A percentile compares a stretch with the other conserved stretches of the same genome.
Evolutionary conservation across 2,888 invertebrate genomes (phyloP).

Genomic region (Strigamia transsilvanica): DNA sequence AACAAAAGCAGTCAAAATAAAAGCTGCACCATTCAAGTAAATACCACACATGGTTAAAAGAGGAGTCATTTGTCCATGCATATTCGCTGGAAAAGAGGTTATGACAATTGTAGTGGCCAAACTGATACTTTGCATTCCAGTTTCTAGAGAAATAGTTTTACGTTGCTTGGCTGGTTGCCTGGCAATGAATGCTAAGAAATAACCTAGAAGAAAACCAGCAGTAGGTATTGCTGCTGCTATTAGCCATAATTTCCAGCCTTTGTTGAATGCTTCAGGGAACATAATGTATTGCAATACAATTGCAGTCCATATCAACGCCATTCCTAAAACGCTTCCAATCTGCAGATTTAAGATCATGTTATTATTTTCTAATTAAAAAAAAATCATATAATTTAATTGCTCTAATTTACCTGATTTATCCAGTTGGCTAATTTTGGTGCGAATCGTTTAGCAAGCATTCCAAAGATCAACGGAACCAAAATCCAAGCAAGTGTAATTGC

Average conservation of each 20-base stretch:
- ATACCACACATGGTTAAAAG: background rate
- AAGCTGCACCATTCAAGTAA: background rate
- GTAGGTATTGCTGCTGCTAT: background rate
- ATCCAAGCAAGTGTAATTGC: conserved; percentile 16
- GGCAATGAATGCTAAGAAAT: background rate
- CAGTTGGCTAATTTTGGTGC: background rate
- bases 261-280: background rate
- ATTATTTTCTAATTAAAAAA: background rate
- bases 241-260: conserved; percentile 6
- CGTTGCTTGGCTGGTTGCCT: background rate
- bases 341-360: background rate
- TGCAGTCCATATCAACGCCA: background rate
- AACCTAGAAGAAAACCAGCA: background rate
- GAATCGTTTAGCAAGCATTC: background rate
- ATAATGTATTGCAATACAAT: background rate
- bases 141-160: background rate
- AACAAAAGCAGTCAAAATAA: no score
- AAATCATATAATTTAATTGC: no score
- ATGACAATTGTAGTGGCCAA: background rate
- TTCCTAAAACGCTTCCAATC: background rate
- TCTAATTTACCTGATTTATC: background rate
- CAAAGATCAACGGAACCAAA: background rate
- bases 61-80: background rate
- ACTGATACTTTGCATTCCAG: conserved; percentile 43
- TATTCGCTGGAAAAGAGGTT: background rate